Base-by-base conservation (phyloP, 2,797 vertebrate genomes). In the Intellagama lesueurii region DNA sequence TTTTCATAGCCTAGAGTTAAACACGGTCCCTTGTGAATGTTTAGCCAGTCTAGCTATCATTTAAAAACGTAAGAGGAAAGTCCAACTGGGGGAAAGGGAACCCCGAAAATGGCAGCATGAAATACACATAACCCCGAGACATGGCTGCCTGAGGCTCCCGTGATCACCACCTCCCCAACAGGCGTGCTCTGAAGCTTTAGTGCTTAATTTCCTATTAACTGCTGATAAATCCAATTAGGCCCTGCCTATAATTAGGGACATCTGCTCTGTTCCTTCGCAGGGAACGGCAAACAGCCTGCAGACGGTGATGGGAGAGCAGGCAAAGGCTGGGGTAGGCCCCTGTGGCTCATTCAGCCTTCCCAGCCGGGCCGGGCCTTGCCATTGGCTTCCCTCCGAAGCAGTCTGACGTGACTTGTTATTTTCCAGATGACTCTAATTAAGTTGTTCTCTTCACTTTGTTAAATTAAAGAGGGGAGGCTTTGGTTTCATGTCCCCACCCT, bases 141-240 rank as follows among this genome's bases (percentile, higher is more conserved):
- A 11, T 0, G 17, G n/a, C 80, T 76, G 52, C 90, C 44, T 1
- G 69, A 72, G 70, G 77, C 70, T 5, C 35, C 40, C 19, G 0
- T 28, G n/a, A 44, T 77, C 76, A 83, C 84, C 40, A 75, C 89
- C 76, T 69, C 47, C 70, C 89, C 82, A 64, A 40, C 76, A 75
- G 76, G 82, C 30, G 64, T n/a, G 26, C 83, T 85, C 17, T 35
- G 91, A 93, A 92, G 93, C 94, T 90, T 94, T 94, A 69, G 90
- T 90, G 92, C 95, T 95, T 96, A 95, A 97, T 97, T 96, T 95
- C 93, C 94, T 90, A 96, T 97, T 97, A 97, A 97, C 95, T 96
- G 97, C 96, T 96, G 96, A 97, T 97, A 95, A 96, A 95, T 94
- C 94, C 95, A 96, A 96, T 96, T 96, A 97, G 96, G 95, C 94